phyloP scores from a whole-genome alignment of 2,797 vertebrate species.

The Luscinia megarhynchos region DNA sequence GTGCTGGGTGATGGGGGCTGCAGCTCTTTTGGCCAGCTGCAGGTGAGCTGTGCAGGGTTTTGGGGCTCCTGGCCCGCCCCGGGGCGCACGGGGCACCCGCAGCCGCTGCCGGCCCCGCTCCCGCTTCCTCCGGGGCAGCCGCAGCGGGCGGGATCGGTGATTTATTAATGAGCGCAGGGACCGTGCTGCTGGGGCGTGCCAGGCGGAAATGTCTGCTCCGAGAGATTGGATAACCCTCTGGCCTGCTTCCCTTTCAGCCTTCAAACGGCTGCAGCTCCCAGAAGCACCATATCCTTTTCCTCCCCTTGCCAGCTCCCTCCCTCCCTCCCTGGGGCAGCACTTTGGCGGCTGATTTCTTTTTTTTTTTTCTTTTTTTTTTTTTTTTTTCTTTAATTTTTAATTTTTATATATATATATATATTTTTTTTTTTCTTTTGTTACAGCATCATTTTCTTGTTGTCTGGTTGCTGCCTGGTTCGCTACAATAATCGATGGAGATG shows the following conservation, averaged over 20 bases:
- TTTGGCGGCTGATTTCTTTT: background rate
- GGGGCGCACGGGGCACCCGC: fast-evolving
- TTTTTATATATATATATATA: too few species aligned
- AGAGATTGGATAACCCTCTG: slow-evolving; percentile 73
- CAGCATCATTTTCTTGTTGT: background rate
- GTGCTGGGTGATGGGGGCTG: fast-evolving
- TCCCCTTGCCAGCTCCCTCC: background rate
- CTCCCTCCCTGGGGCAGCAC: background rate
- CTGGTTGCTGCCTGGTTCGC: background rate
- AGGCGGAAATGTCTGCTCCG: slow-evolving; percentile 70
- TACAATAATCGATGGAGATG: background rate
- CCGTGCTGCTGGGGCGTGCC: slow-evolving; percentile 34
- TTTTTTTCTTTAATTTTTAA: too few species aligned
- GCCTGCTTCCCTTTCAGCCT: slow-evolving; percentile 51
- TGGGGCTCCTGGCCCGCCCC: fast-evolving
- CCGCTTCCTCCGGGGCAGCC: slow-evolving; percentile 50
- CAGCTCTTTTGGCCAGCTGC: fast-evolving
- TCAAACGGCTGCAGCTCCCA: slow-evolving; percentile 41
- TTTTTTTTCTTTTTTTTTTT: too few species aligned
- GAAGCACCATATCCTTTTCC: slow-evolving; percentile 51
- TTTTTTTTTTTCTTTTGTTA: too few species aligned
- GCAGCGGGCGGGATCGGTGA: slow-evolving; percentile 49
- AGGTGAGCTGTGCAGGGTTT: fast-evolving
- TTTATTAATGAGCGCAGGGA: slow-evolving; percentile 57
- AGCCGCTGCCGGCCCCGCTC: background rate